A percentile compares a stretch with the other conserved stretches of the same genome.
Evolutionary conservation across 2,888 invertebrate genomes (phyloP).

Genomic region (Tenthredo notha): DNA sequence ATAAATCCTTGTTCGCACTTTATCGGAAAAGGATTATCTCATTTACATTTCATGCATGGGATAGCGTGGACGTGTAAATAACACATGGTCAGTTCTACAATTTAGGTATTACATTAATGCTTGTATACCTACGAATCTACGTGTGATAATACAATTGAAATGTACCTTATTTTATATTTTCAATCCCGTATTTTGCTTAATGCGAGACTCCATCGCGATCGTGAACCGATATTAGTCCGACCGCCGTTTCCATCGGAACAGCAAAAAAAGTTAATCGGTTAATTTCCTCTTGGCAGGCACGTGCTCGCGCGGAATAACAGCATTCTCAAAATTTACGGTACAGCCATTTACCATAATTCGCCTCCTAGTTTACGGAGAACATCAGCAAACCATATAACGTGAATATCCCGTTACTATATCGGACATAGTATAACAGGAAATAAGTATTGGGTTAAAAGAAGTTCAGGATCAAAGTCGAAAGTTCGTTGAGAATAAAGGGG

Average conservation of each 20-base stretch:
- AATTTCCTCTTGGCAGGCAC: slow-evolving; percentile 31
- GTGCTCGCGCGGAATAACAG: slow-evolving; percentile 18
- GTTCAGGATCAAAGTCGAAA: neutral
- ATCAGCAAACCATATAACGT: slow-evolving; percentile 21
- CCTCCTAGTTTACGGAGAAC: neutral
- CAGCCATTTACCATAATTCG: slow-evolving; percentile 18
- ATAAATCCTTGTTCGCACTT: neutral
- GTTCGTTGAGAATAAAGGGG: neutral
- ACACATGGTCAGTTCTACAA: neutral
- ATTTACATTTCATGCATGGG: neutral
- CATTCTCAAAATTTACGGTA: slow-evolving; percentile 25
- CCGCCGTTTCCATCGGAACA: slow-evolving; percentile 21
- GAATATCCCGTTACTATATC: neutral
- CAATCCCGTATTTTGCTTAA: neutral
- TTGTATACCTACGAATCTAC: neutral
- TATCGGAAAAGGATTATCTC: neutral
- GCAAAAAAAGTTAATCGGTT: slow-evolving; percentile 29
- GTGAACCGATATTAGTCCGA: slow-evolving; percentile 21
- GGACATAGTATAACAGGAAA: neutral
- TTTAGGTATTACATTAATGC: slow-evolving; percentile 2
- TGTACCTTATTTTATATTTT: slow-evolving; percentile 25
- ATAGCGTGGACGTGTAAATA: neutral
- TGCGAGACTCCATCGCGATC: neutral
- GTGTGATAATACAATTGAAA: neutral
- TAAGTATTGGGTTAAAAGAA: neutral